phyloP scores from a whole-genome alignment of 1,140 invertebrate species.

The Pachypeltis micranthus region DNA sequence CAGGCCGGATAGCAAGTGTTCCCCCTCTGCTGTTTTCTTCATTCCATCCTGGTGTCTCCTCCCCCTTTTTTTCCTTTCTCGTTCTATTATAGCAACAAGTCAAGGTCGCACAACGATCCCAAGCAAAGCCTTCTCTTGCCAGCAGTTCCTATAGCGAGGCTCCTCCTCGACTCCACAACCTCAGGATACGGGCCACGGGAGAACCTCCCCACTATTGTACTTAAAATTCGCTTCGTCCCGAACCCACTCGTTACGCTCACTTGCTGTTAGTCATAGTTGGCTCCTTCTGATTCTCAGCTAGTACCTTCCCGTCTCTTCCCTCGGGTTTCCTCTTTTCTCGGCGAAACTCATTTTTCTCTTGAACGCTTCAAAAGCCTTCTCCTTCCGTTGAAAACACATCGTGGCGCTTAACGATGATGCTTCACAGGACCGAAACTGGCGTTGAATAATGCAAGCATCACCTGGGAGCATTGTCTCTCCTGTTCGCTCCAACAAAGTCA shows the following conservation, averaged over 20 bases:
- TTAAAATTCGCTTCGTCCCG: too few relatives aligned
- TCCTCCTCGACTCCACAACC: neutral
- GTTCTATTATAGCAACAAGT: conserved; percentile 16
- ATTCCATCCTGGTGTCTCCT: conserved; percentile 4
- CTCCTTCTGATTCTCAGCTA: too few relatives aligned
- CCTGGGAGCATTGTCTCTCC: too few relatives aligned
- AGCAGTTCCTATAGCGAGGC: too few relatives aligned
- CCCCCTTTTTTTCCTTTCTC: neutral
- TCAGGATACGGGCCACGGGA: neutral
- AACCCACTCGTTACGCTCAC: neutral
- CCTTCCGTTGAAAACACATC: too few relatives aligned
- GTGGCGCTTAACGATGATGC: too few relatives aligned
- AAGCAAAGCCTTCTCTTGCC: neutral
- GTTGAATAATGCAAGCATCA: too few relatives aligned
- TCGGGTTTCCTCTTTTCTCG: neutral
- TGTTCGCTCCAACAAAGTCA: too few relatives aligned
- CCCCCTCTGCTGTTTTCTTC: conserved; percentile 4
- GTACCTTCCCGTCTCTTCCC: neutral
- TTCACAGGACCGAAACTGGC: too few relatives aligned
- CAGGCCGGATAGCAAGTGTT: conserved; percentile 12
- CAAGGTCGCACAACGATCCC: conserved; percentile 8
- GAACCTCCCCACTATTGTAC: too few relatives aligned
- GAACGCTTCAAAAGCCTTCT: too few relatives aligned
- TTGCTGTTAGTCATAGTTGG: neutral
- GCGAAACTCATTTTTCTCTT: neutral